phyloP scores from a whole-genome alignment of 2,113 vertebrate species.

The Malurus elegans region DNA sequence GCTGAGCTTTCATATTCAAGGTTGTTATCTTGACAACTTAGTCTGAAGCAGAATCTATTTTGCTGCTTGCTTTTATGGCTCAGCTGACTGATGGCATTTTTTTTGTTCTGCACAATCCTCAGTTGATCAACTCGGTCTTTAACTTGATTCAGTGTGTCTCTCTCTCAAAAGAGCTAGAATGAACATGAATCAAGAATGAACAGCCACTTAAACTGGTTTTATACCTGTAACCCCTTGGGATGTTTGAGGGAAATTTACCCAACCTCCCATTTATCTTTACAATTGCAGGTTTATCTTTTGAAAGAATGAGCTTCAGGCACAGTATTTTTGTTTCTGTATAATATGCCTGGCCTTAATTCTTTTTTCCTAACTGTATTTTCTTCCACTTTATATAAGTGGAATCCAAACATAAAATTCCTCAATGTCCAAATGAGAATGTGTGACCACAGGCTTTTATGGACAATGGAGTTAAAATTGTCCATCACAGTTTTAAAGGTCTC shows the following conservation, averaged over 20 bases:
- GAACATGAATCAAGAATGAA: conserved; percentile 38
- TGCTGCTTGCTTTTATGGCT: conserved; percentile 13
- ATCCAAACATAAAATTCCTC: conserved; percentile 16
- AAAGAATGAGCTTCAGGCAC: conserved; percentile 15
- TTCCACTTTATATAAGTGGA: neutral
- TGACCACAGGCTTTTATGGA: conserved; percentile 2
- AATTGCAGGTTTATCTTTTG: conserved; percentile 37
- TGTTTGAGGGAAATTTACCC: conserved; percentile 27
- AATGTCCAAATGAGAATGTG: neutral
- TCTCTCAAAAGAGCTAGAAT: conserved; percentile 15
- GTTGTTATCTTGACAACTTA: conserved; percentile 31
- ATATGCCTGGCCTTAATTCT: conserved; percentile 13
- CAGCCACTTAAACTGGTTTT: conserved; percentile 28
- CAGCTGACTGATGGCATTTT: conserved; percentile 18
- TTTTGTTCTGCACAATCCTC: conserved; percentile 4
- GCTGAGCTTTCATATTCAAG: neutral
- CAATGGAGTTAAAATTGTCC: neutral
- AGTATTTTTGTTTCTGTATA: conserved; percentile 27
- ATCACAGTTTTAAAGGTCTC: neutral
- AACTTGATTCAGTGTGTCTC: conserved; percentile 38
- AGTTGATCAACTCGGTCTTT: conserved; percentile 47
- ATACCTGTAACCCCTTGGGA: conserved; percentile 17
- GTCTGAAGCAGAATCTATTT: conserved; percentile 36
- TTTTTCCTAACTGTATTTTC: conserved; percentile 14
- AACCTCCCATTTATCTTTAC: conserved; percentile 25